Evolutionary conservation across 2,113 vertebrate species (phyloP).

Genomic region (Melanostigma gelatinosum): DNA sequence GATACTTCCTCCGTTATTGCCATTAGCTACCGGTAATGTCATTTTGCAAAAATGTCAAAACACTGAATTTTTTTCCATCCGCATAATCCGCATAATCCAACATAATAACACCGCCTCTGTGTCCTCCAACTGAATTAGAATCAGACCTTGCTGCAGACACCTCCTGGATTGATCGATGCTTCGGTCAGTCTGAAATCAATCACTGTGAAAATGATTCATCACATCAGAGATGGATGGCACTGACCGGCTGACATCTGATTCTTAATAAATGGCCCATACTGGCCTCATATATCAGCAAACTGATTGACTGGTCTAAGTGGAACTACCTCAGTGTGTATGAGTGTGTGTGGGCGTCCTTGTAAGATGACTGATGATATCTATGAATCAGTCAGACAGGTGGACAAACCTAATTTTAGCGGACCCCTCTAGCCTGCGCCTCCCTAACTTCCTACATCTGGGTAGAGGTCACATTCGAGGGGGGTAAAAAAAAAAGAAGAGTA

Average conservation of each 20-base stretch:
- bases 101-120: neutral
- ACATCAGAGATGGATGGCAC: slow-evolving; percentile 29
- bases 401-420: slow-evolving; percentile 52
- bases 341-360: slow-evolving; percentile 17
- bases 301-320: slow-evolving; percentile 34
- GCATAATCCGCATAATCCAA: neutral
- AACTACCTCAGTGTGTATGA: slow-evolving; percentile 18
- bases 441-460: slow-evolving; percentile 34
- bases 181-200: slow-evolving; percentile 24
- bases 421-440: slow-evolving; percentile 24
- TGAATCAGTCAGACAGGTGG: slow-evolving; percentile 49
- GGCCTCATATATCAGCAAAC: slow-evolving; percentile 42
- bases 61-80: neutral
- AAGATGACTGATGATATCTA: slow-evolving; percentile 53
- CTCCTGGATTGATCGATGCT: slow-evolving; percentile 12
- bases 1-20: neutral
- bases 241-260: slow-evolving; percentile 42
- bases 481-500: neutral
- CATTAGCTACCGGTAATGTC: neutral
- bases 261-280: slow-evolving; percentile 44
- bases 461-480: slow-evolving; percentile 15
- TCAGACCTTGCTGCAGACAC: neutral
- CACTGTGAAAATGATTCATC: slow-evolving; percentile 34
- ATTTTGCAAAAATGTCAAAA: neutral
- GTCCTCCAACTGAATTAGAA: neutral